phyloP scores from a whole-genome alignment of 2,797 vertebrate genomes.

The Mormyrus hasselquistii region DNA sequence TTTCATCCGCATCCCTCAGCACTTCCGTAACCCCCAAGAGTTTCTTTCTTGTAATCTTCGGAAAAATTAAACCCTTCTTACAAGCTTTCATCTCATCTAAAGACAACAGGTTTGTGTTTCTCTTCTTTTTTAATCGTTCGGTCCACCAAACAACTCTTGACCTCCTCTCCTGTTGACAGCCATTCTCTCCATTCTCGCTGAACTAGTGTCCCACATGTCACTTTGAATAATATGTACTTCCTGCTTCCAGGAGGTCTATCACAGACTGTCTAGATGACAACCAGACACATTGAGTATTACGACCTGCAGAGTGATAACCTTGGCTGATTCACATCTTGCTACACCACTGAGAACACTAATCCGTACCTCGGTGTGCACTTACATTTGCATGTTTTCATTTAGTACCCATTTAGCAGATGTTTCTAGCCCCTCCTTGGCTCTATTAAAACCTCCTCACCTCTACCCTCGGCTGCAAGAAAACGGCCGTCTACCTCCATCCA shows the following conservation, averaged over 20 bases:
- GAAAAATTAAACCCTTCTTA: background rate
- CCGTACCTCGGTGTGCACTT: background rate
- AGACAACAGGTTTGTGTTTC: background rate
- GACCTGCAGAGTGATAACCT: slow-evolving; percentile 6
- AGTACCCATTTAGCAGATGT: slow-evolving; percentile 1
- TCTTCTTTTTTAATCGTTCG: background rate
- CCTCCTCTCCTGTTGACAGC: background rate
- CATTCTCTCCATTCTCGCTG: background rate
- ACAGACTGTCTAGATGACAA: background rate
- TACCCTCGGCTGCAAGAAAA: background rate
- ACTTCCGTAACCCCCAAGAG: background rate
- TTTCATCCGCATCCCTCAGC: background rate
- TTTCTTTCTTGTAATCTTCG: slow-evolving; percentile 5
- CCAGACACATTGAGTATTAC: background rate
- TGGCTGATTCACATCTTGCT: background rate
- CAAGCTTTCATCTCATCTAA: background rate
- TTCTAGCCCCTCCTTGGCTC: background rate
- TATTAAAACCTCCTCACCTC: background rate
- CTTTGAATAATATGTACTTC: background rate
- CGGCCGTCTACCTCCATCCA: background rate
- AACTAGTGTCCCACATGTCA: background rate
- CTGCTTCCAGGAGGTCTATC: background rate
- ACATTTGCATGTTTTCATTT: background rate
- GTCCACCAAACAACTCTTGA: background rate
- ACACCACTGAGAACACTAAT: slow-evolving; percentile 6